Base-by-base conservation (phyloP, 2,888 invertebrate genomes). In the Serripes groenlandicus region DNA sequence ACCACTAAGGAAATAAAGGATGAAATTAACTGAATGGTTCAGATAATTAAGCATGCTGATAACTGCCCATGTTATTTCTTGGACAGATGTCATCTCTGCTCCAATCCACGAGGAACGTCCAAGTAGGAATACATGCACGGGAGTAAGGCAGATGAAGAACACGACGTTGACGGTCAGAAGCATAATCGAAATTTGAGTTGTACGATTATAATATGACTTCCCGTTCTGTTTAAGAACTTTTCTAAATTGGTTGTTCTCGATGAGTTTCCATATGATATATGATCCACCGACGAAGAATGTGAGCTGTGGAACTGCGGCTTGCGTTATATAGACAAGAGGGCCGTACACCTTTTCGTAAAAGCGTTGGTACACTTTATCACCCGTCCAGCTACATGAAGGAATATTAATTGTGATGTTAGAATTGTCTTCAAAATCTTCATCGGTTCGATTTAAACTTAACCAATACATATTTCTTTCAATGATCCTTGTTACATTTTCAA, bases 1-100 rank as follows among this genome's bases (percentile, higher is more conserved):
- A 18, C 69, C 69, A 30, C 69, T 69, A 11, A 69, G 52, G 28
- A 69, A 69, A 32, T 69, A 69, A 15, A 69, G 42, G 21, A 69
- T n/a, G 30, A 69, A 69, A 30, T 69, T 69, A 0, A 69, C 34
- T 0, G 69, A 49, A 18, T 37, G 69, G 28, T 69, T 69, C 3
- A 69, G 32, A 28, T 69, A 69, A 21, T 49, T 28, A 49, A 69
- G 23, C 49, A 49, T 30, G 49, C 34, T 52, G 28, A 69, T 30
- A 9, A 69, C 30, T 1, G 69, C 69, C 69, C 69, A 69, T 3
- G 52, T 21, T 3, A 69, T 30, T 23, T 69, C 69, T 21, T 69
- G 69, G 26, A 49, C 28, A 1, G 42, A 30, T 18, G 30, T 69
- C 30, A 69, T 35, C 30, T 69, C 30, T 1, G 28, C 49, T 11